phyloP scores from a whole-genome alignment of 2,113 vertebrate species.

The Talpa occidentalis region DNA sequence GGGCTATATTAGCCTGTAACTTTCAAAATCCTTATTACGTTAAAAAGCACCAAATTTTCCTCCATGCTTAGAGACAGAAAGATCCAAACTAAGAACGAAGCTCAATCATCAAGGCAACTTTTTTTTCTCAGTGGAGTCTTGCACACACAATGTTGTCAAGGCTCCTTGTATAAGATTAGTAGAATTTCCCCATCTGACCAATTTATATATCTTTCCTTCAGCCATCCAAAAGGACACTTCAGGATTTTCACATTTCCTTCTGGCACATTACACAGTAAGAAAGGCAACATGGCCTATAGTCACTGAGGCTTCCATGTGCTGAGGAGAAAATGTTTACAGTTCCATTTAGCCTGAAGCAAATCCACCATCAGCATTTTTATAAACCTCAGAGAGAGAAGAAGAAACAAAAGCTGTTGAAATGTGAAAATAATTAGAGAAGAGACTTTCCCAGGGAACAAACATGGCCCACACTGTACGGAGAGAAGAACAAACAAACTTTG shows the following conservation, averaged over 20 bases:
- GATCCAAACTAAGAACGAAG: not conserved
- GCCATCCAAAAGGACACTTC: constrained; percentile 9
- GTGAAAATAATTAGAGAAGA: constrained; percentile 80
- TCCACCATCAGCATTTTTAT: constrained; percentile 66
- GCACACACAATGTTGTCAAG: not conserved
- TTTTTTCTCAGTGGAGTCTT: not conserved
- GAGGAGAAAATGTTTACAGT: constrained; percentile 58
- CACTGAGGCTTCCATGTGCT: not conserved
- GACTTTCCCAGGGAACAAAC: constrained; percentile 79
- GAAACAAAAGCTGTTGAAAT: constrained; percentile 78
- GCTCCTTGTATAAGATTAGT: not conserved
- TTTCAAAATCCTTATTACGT: constrained; percentile 6
- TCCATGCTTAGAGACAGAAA: not conserved
- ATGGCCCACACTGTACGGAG: constrained; percentile 45
- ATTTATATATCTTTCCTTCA: not conserved
- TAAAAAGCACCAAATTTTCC: not conserved
- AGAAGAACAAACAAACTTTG: constrained; percentile 73
- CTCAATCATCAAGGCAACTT: not conserved
- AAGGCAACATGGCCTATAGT: not conserved
- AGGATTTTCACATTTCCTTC: constrained; percentile 51
- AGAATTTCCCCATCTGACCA: not conserved
- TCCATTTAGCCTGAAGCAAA: constrained; percentile 68
- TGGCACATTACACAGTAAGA: not conserved
- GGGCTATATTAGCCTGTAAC: not conserved
- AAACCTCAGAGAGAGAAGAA: constrained; percentile 67